Evolutionary conservation across 2,113 vertebrate species (phyloP).

Genomic region (Crypturellus undulatus): DNA sequence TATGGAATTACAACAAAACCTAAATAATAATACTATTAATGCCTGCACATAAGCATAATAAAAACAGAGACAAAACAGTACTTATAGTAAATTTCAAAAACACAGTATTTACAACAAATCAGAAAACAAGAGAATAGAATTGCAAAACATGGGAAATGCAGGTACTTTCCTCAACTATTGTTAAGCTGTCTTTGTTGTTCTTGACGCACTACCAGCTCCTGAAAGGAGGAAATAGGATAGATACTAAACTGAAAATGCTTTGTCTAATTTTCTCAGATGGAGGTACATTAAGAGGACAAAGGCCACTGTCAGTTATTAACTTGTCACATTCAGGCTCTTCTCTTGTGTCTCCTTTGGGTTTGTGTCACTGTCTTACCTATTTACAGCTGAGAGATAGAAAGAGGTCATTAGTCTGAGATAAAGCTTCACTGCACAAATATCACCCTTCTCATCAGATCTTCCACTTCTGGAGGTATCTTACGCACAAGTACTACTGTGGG

Average conservation of each 20-base stretch:
- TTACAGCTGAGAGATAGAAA: not conserved
- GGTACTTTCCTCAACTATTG: not conserved
- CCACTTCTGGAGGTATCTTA: not conserved
- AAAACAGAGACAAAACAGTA: not conserved
- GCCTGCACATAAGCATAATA: not conserved
- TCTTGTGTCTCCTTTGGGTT: not conserved
- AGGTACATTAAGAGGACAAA: not conserved
- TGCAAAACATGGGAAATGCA: not conserved
- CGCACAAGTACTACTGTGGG: not conserved
- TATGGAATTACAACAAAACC: not conserved
- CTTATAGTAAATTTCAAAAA: not conserved
- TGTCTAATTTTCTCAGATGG: not conserved
- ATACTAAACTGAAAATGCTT: not conserved
- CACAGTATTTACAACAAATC: not conserved
- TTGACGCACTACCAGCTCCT: not conserved
- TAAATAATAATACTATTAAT: not conserved
- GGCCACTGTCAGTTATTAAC: not conserved
- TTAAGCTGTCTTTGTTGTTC: not conserved
- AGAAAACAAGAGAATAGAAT: not conserved
- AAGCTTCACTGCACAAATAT: not conserved
- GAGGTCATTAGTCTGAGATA: not conserved
- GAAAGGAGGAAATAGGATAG: not conserved
- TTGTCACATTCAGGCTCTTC: not conserved
- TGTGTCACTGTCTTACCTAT: not conserved
- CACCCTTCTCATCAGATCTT: not conserved